Conservation (phyloP, 1,140 invertebrate species). For the Anastatus disparis region DNA sequence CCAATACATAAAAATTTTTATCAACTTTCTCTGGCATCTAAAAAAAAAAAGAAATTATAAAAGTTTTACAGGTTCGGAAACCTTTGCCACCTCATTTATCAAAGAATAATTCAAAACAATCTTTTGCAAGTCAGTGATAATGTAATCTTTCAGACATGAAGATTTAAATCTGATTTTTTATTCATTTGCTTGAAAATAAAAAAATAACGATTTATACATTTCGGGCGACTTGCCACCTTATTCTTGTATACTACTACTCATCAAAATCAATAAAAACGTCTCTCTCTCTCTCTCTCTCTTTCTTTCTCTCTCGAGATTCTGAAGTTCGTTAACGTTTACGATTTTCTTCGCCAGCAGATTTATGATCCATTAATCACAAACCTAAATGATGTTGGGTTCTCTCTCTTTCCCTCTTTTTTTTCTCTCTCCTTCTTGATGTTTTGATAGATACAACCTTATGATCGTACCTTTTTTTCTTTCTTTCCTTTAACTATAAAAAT, state of each 20-base stretch:
- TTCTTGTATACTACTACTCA: not conserved
- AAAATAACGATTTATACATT: not conserved
- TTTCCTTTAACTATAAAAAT: not conserved
- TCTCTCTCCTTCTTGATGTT: not conserved
- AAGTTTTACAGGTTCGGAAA: too few relatives aligned
- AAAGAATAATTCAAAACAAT: too few relatives aligned
- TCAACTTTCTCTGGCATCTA: too few relatives aligned
- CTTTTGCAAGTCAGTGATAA: not conserved
- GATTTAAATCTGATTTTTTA: not conserved
- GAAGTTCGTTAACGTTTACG: not conserved
- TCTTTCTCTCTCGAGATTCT: too few relatives aligned
- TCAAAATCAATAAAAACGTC: not conserved
- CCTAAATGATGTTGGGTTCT: not conserved
- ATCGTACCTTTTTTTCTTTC: not conserved
- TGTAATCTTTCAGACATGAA: not conserved
- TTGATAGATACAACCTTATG: not conserved
- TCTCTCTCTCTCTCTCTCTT: too few relatives aligned
- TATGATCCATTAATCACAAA: not conserved
- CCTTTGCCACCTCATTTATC: too few relatives aligned
- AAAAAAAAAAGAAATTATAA: too few relatives aligned
- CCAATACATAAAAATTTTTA: too few relatives aligned
- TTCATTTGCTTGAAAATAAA: not conserved
- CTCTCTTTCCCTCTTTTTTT: not conserved
- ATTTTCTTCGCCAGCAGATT: not conserved
- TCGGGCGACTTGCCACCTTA: not conserved